Conservation (phyloP, 2,113 vertebrate genomes). For the Notothenia coriiceps region DNA sequence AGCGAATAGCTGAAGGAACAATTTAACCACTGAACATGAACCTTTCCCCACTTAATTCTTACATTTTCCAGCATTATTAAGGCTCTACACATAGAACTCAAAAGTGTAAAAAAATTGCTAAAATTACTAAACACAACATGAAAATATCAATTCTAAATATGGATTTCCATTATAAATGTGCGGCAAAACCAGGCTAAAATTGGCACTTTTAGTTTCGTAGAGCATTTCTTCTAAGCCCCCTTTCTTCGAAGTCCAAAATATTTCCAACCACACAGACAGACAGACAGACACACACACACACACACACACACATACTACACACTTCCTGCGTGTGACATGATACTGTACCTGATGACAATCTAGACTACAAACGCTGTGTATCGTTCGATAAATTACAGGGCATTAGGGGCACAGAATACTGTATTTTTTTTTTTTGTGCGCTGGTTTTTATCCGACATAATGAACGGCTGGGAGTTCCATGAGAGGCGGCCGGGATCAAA, state of each 20-base stretch:
- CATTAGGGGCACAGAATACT: slow-evolving; percentile 36
- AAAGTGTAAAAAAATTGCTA: too few relatives aligned
- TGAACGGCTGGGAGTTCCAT: slow-evolving; percentile 47
- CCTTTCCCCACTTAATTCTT: too few relatives aligned
- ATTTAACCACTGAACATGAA: too few relatives aligned
- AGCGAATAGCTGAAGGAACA: too few relatives aligned
- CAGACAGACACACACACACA: slow-evolving; percentile 1
- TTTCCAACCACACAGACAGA: too few relatives aligned
- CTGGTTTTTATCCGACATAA: slow-evolving; percentile 52
- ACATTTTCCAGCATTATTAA: too few relatives aligned
- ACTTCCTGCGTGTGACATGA: slow-evolving; percentile 34
- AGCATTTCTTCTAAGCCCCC: neutral
- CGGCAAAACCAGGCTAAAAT: neutral
- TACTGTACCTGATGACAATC: slow-evolving; percentile 11
- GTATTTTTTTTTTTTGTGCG: slow-evolving; percentile 46
- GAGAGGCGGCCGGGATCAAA: slow-evolving; percentile 52
- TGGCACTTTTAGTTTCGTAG: neutral
- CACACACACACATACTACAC: neutral
- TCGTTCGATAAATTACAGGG: slow-evolving; percentile 48
- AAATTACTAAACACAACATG: too few relatives aligned
- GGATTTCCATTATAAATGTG: too few relatives aligned
- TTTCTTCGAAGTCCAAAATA: neutral
- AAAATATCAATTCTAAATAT: too few relatives aligned
- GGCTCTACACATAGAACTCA: too few relatives aligned
- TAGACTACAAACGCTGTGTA: slow-evolving; percentile 11